Evolutionary conservation across 2,113 vertebrate genomes (phyloP).

Genomic region (Daphoenositta chrysoptera): DNA sequence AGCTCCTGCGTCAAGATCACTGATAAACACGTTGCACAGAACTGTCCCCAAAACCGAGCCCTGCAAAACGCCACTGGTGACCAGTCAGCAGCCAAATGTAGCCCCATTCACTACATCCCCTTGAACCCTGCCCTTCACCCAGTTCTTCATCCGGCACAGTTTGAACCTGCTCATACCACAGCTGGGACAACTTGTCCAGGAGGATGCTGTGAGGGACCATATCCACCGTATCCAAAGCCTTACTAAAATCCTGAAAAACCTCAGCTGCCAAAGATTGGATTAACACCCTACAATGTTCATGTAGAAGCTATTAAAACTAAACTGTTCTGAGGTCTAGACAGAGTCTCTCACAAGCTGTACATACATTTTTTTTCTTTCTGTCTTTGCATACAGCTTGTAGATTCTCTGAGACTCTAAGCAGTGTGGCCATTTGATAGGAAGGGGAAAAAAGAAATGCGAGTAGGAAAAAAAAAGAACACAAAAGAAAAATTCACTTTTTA

Average conservation of each 20-base stretch:
- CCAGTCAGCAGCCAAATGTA: no score
- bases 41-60: background rate
- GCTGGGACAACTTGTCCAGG: background rate
- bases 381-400: background rate
- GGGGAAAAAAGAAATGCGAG: background rate
- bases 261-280: background rate
- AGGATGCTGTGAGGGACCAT: background rate
- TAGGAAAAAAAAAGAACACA: background rate
- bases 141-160: background rate
- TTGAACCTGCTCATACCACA: background rate
- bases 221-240: background rate
- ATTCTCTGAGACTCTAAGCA: background rate
- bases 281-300: background rate
- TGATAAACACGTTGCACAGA: background rate
- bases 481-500: background rate
- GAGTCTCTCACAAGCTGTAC: background rate
- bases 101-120: background rate
- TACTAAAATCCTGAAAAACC: background rate
- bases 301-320: background rate
- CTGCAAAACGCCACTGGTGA: background rate
- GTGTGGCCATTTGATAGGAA: background rate
- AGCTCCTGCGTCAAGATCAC: background rate
- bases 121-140: background rate
- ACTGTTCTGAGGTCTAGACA: background rate
- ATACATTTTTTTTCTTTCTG: background rate